A percentile compares a stretch with the other conserved stretches of the same genome.
Conservation (phyloP, 2,797 vertebrate species). For the Syncerus caffer region DNA sequence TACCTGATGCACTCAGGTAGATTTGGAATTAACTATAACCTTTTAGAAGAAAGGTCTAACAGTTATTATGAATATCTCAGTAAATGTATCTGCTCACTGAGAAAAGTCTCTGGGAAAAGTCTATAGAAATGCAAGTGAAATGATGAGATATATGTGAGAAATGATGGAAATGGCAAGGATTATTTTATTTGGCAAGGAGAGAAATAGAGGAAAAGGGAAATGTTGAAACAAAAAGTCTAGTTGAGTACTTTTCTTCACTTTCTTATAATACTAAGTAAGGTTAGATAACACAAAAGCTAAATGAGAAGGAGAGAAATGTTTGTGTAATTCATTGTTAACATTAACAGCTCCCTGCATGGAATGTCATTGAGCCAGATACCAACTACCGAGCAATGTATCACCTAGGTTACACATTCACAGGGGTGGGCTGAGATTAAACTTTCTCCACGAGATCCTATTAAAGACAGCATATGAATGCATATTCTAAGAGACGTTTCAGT, state of each 20-base stretch:
- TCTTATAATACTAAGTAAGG: not conserved
- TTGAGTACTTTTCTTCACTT: not conserved
- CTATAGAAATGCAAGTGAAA: not conserved
- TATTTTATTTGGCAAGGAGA: not conserved
- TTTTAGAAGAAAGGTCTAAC: conserved; percentile 54
- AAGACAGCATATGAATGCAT: not conserved
- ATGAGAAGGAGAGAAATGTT: not conserved
- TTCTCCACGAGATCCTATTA: not conserved
- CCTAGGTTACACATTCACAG: not conserved
- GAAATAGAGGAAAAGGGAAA: conserved; percentile 25
- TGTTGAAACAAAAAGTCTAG: not conserved
- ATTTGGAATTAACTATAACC: conserved; percentile 54
- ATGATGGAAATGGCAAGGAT: not conserved
- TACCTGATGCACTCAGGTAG: conserved; percentile 19
- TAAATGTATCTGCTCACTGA: conserved; percentile 37
- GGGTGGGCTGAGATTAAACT: not conserved
- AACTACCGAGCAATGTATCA: conserved; percentile 8
- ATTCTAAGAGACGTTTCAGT: not conserved
- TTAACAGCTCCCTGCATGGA: not conserved
- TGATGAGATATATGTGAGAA: not conserved
- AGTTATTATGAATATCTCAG: conserved; percentile 47
- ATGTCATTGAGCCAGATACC: not conserved
- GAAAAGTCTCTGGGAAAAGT: not conserved
- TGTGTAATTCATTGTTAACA: conserved; percentile 25
- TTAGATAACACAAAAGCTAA: conserved; percentile 25